phyloP scores from a whole-genome alignment of 1,140 invertebrate species.

The Papilio polyxenes region DNA sequence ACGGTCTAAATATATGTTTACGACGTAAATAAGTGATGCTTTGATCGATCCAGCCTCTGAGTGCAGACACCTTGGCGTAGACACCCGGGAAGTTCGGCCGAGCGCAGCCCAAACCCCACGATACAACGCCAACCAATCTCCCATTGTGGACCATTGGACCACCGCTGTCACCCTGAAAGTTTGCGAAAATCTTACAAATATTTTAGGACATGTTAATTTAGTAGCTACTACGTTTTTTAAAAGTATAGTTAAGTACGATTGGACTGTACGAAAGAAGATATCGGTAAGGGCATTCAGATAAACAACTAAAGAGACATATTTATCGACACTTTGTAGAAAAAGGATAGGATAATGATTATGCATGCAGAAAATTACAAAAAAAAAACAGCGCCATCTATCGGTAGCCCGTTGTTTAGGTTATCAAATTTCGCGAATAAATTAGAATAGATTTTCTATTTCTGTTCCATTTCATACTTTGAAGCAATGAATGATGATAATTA shows the following conservation, averaged over 20 bases:
- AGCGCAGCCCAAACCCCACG: slow-evolving; percentile 30
- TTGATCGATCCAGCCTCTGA: slow-evolving; percentile 11
- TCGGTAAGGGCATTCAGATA: too few species aligned
- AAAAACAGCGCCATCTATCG: not conserved
- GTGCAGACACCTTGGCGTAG: slow-evolving; percentile 16
- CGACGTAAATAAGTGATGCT: not conserved
- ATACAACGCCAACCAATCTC: slow-evolving; percentile 4
- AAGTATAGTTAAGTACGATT: too few species aligned
- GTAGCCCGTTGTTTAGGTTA: not conserved
- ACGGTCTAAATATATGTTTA: slow-evolving; percentile 17
- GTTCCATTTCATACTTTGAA: not conserved
- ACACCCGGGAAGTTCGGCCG: slow-evolving; percentile 11
- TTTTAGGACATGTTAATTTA: too few species aligned
- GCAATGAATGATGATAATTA: not conserved
- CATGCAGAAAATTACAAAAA: not conserved
- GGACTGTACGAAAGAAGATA: too few species aligned
- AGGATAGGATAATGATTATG: too few species aligned
- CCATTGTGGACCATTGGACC: slow-evolving; percentile 29
- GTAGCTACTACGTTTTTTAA: too few species aligned
- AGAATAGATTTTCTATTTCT: too few species aligned
- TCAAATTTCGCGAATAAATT: too few species aligned
- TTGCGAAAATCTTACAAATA: not conserved
- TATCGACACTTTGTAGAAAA: too few species aligned
- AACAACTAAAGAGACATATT: not conserved
- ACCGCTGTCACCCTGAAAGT: slow-evolving; percentile 27